A percentile compares a stretch with the other conserved stretches of the same genome.
Evolutionary conservation across 2,888 invertebrate species (phyloP).

Genomic region (Parnassius mnemosyne): DNA sequence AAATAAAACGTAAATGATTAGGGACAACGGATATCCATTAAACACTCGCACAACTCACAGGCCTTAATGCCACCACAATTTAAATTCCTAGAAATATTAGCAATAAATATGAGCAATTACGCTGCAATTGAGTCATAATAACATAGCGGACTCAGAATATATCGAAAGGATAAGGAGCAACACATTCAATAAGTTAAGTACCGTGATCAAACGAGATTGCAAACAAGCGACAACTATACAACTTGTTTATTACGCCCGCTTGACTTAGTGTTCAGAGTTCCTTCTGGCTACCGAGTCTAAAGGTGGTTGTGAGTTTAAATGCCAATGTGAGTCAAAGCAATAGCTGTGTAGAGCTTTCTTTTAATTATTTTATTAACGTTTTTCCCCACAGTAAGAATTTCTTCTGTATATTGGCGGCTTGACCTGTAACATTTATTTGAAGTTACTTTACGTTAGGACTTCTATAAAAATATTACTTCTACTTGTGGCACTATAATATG

Average conservation of each 20-base stretch:
- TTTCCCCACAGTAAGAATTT: too few species aligned
- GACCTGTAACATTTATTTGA: too few species aligned
- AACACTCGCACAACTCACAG: constrained; percentile 5
- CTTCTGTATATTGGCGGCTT: too few species aligned
- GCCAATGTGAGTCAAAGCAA: too few species aligned
- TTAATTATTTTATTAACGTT: too few species aligned
- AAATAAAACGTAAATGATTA: constrained; percentile 1
- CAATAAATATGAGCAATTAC: constrained; percentile 23
- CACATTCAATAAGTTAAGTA: neutral
- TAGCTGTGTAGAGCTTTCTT: too few species aligned
- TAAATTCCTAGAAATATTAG: constrained; percentile 16
- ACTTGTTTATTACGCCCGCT: neutral
- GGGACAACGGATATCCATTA: neutral
- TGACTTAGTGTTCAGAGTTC: too few species aligned
- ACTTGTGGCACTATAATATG: too few species aligned
- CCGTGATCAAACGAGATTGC: neutral
- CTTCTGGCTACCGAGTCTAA: too few species aligned
- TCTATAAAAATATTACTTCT: too few species aligned
- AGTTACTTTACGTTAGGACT: too few species aligned
- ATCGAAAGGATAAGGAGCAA: constrained; percentile 13
- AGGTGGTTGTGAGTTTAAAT: too few species aligned
- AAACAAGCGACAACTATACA: neutral
- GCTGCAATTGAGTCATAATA: constrained; percentile 22
- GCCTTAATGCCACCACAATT: constrained; percentile 12
- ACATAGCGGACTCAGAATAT: constrained; percentile 10